Percentiles rank a stretch among this genome's conserved stretches.
phyloP scores from a whole-genome alignment of 2,888 invertebrate species.

The Aphodius granarius region DNA sequence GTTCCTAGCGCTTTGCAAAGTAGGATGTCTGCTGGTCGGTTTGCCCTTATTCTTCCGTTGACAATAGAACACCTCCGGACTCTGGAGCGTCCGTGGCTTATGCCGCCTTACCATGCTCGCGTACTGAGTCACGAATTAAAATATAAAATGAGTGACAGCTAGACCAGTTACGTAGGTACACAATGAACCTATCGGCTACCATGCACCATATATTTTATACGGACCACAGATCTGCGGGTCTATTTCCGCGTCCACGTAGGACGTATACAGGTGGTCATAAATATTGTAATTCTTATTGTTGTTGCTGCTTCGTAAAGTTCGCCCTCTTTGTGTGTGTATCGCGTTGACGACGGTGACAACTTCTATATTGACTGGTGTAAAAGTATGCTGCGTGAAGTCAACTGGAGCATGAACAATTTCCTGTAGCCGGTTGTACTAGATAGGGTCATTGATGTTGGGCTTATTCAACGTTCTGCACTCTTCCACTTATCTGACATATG shows the following conservation, averaged over 20 bases:
- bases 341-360: neutral
- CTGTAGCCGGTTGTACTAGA: no score
- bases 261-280: conserved; percentile 5
- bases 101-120: neutral
- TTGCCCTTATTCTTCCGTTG: conserved; percentile 24
- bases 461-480: no score
- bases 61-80: conserved; percentile 28
- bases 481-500: no score
- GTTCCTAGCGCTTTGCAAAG: conserved; percentile 15
- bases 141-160: conserved; percentile 33
- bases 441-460: no score
- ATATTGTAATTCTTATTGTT: neutral
- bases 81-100: neutral
- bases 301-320: neutral
- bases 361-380: neutral
- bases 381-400: neutral
- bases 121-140: conserved; percentile 31
- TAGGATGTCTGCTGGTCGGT: conserved; percentile 24
- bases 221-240: conserved; percentile 15
- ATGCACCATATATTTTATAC: conserved; percentile 30
- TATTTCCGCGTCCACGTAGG: conserved; percentile 12
- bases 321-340: neutral
- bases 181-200: conserved; percentile 26
- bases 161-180: conserved; percentile 30
- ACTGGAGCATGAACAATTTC: neutral